Evolutionary conservation across 2,797 vertebrate species (phyloP).

Genomic region (Falco biarmicus): DNA sequence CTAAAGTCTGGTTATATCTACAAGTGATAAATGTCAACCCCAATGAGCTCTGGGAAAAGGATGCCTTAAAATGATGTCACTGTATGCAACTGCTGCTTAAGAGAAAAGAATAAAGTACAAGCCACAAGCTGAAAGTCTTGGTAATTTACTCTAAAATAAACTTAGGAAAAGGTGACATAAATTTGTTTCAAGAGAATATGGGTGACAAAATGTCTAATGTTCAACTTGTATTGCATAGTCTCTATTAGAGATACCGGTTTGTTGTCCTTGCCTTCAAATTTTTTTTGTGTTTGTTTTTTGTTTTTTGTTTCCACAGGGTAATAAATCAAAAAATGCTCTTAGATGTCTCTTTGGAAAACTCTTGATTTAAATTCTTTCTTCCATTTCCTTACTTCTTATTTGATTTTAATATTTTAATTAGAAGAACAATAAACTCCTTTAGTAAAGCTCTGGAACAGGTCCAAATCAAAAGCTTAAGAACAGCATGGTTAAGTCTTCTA

Average conservation of each 20-base stretch:
- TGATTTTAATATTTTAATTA: conserved; percentile 8
- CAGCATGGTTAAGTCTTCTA: not conserved
- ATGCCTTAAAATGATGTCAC: not conserved
- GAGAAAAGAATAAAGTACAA: not conserved
- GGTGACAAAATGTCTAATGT: not conserved
- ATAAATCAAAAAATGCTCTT: not conserved
- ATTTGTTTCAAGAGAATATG: not conserved
- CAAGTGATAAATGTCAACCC: not conserved
- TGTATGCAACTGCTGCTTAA: not conserved
- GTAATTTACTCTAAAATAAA: not conserved
- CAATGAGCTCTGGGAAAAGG: not conserved
- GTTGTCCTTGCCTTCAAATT: not conserved
- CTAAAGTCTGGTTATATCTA: not conserved
- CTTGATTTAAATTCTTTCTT: not conserved
- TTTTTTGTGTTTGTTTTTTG: not conserved
- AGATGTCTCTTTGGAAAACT: not conserved
- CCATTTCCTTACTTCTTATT: not conserved
- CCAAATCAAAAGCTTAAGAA: conserved; percentile 22
- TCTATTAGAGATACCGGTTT: not conserved
- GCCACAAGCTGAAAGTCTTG: not conserved
- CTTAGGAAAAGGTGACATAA: not conserved
- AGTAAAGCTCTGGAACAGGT: conserved; percentile 20
- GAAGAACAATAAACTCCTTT: conserved; percentile 45
- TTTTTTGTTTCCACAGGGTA: not conserved
- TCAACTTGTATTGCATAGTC: not conserved